A percentile compares a stretch with the other conserved stretches of the same genome.
Evolutionary conservation across 2,113 vertebrate species (phyloP).

Genomic region (Channa argus): DNA sequence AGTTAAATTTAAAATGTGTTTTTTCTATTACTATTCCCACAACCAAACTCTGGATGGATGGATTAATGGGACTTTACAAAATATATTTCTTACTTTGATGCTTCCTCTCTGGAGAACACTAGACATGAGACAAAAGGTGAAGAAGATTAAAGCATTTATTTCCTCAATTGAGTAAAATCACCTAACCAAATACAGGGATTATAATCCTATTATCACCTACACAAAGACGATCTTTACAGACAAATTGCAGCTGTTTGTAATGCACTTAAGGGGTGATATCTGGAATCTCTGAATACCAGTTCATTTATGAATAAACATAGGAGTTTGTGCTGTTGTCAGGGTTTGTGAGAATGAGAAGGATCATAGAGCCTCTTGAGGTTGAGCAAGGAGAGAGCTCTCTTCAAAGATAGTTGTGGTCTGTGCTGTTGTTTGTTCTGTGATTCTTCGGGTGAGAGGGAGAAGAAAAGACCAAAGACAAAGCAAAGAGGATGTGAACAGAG

Average conservation of each 20-base stretch:
- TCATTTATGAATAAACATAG: conserved; percentile 14
- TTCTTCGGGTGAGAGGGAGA: conserved; percentile 15
- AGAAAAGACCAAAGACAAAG: conserved; percentile 11
- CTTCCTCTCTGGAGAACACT: neutral
- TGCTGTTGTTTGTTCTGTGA: conserved; percentile 17
- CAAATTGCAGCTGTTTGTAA: neutral
- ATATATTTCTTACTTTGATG: neutral
- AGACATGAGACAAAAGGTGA: neutral
- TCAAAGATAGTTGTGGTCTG: neutral
- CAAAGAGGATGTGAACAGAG: conserved; percentile 12
- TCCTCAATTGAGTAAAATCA: no score
- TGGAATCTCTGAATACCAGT: neutral
- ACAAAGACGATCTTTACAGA: neutral
- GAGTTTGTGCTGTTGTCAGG: neutral
- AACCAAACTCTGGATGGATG: neutral
- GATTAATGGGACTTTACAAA: neutral
- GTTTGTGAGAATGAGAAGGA: neutral
- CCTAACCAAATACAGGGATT: neutral
- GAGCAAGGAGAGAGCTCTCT: conserved; percentile 18
- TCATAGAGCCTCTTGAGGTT: neutral
- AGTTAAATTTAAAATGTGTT: neutral
- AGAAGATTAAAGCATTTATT: neutral
- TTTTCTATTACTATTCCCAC: conserved; percentile 4
- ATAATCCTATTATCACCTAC: neutral
- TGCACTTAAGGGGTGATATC: neutral